A percentile compares a stretch with the other conserved stretches of the same genome.
Evolutionary conservation across 1,140 invertebrate genomes (phyloP).

Genomic region (Drosophila carrolli): DNA sequence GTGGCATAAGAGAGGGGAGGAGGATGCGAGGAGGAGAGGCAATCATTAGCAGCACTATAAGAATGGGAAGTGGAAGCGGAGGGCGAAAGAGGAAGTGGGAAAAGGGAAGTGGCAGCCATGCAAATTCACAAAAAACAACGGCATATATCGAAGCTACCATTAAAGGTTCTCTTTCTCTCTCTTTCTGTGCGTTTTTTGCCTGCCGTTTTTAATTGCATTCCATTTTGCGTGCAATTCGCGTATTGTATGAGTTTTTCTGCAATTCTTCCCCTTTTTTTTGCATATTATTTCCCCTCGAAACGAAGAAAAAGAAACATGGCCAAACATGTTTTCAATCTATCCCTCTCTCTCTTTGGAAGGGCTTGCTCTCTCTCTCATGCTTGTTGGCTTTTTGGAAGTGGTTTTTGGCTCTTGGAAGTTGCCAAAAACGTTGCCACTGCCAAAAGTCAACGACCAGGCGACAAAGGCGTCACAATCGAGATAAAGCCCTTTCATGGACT

Average conservation of each 20-base stretch:
- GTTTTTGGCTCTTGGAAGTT: constrained; percentile 1
- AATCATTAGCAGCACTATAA: constrained; percentile 79
- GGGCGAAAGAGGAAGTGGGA: constrained; percentile 4
- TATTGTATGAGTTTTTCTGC: constrained; percentile 33
- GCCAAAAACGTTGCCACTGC: constrained; percentile 21
- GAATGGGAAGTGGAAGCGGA: constrained; percentile 6
- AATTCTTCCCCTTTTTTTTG: constrained; percentile 42
- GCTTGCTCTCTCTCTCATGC: not conserved
- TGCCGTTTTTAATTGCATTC: constrained; percentile 81
- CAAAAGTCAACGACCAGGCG: constrained; percentile 63
- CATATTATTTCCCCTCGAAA: constrained; percentile 41
- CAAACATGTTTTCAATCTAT: constrained; percentile 47
- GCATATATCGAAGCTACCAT: constrained; percentile 73
- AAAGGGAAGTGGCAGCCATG: constrained; percentile 58
- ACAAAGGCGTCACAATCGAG: constrained; percentile 37
- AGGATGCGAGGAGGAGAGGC: constrained; percentile 48
- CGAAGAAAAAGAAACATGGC: constrained; percentile 64
- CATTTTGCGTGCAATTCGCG: constrained; percentile 60
- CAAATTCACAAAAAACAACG: constrained; percentile 60
- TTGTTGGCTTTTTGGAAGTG: not conserved
- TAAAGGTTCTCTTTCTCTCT: constrained; percentile 54
- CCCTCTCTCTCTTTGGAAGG: constrained; percentile 13
- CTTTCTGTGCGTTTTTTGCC: constrained; percentile 61
- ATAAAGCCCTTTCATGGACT: not conserved
- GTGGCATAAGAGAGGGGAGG: not conserved